Base-by-base conservation (phyloP, 2,797 vertebrate species). In the Selene dorsalis region DNA sequence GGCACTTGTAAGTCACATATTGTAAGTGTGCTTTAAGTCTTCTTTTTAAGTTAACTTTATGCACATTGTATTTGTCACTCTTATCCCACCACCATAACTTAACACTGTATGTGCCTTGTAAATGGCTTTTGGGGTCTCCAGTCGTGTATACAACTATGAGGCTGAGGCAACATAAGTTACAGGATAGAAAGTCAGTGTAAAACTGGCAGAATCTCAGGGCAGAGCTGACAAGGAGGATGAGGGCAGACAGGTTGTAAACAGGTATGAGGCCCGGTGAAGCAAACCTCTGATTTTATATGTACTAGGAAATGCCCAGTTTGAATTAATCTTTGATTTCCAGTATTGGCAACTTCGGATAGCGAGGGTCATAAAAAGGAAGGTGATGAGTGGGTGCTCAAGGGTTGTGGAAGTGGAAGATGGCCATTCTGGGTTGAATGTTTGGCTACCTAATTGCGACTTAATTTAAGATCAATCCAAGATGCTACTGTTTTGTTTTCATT, bases 1-100 rank as follows among this genome's bases (percentile, higher is more conserved):
- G 92, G 92, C 93, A 93, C 93, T 93, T 93, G 52, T 75, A 71
- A 82, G 72, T 75, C 38, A 75, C 69, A 52, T 35, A 64, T 65
- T 73, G 68, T 74, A 78, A 79, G 65, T 90, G 86, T 86, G 88
- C 89, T 91, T 92, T 70, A 65, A n/a, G 63, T 80, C 26, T 80
- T 70, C 73, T 38, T 50, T 48, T 1, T 30, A 69, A 83, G 75
- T 63, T 17, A 43, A 59, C 24, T 67, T 73, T 64, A 16, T 73
- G 60, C 71, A 66, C 47, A 71, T 74, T 87, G 85, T 56, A 57
- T 18, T 73, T 64, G 69, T 39, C 52, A 56, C 14, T 45, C 20
- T 63, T 60, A n/a, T 69, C 62, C 68, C 26, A 73, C 41, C 48
- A 35, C n/a, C n/a, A 22, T 66, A 66, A 62, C 47, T 14, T 72